phyloP scores from a whole-genome alignment of 2,888 invertebrate species.

The Tinea trinotella region DNA sequence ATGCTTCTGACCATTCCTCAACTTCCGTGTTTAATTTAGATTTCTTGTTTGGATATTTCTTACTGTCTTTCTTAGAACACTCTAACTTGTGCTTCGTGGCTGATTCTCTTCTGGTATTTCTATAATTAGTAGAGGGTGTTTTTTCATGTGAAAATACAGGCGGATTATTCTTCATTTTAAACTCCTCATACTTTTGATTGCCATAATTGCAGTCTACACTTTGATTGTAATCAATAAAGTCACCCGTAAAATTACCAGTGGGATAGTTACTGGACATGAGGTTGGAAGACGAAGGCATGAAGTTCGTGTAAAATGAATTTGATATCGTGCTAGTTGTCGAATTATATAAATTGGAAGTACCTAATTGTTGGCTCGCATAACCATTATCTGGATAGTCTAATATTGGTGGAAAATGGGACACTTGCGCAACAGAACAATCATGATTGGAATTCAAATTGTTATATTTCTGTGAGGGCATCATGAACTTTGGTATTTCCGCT shows the following conservation, averaged over 20 bases:
- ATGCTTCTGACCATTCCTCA: conserved; percentile 56
- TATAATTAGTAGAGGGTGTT: conserved; percentile 38
- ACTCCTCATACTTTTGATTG: conserved; percentile 59
- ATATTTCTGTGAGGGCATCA: conserved; percentile 50
- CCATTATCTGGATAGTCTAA: conserved; percentile 58
- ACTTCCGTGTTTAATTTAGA: conserved; percentile 45
- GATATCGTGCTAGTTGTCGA: conserved; percentile 60
- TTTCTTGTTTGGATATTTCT: conserved; percentile 59
- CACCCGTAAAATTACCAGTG: conserved; percentile 50
- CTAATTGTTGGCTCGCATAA: conserved; percentile 55
- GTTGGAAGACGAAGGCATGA: conserved; percentile 56
- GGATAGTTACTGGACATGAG: conserved; percentile 56
- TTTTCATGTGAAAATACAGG: conserved; percentile 48
- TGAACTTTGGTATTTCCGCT: conserved; percentile 40
- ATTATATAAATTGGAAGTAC: conserved; percentile 58
- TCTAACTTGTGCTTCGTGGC: conserved; percentile 61
- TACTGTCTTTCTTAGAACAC: conserved; percentile 61
- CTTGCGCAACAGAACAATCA: conserved; percentile 58
- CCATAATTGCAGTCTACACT: conserved; percentile 54
- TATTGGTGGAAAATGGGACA: conserved; percentile 62
- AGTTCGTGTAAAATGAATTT: conserved; percentile 61
- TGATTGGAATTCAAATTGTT: conserved; percentile 47
- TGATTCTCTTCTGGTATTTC: conserved; percentile 50
- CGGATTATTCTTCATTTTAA: conserved; percentile 54
- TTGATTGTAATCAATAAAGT: conserved; percentile 61